These are phyloP conservation scores for Rhopilema esculentum DNA, from an alignment of 30 jellyfish, hydroid and myxozoan genomes.

Conservation along the genomic window DNA sequence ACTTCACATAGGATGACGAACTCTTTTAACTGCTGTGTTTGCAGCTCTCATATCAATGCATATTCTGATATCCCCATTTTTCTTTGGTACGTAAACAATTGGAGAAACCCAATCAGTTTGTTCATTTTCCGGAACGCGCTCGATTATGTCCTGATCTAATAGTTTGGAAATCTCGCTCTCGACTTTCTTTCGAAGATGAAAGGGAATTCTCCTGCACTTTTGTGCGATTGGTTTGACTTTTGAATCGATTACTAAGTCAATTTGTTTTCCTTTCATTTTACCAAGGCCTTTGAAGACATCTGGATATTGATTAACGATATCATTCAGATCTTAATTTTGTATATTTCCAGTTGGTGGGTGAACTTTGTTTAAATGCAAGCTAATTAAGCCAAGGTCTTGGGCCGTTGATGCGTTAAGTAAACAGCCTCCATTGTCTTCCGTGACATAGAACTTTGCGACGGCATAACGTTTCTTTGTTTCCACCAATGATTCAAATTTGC, in stretches of 20 bases:
- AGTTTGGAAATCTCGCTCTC: not conserved
- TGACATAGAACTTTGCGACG: conserved; percentile 47
- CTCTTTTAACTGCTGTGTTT: conserved; percentile 34
- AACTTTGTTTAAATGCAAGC: conserved; percentile 4
- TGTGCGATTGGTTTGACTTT: conserved; percentile 25
- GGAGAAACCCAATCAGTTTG: conserved; percentile 35
- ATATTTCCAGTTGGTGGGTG: not conserved
- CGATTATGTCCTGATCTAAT: conserved; percentile 30
- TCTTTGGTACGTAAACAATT: conserved; percentile 20
- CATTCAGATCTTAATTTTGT: not conserved
- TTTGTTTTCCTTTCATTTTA: conserved; percentile 15
- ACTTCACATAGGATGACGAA: conserved; percentile 36
- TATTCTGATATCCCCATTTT: conserved; percentile 5
- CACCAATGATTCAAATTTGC: conserved; percentile 26
- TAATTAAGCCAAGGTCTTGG: conserved; percentile 36
- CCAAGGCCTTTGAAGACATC: conserved; percentile 29
- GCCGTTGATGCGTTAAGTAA: conserved; percentile 49
- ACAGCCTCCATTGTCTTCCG: conserved; percentile 62
- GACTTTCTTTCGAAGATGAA: conserved; percentile 31
- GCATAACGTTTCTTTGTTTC: conserved; percentile 17
- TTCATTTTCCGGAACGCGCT: conserved; percentile 17
- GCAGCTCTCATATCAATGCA: conserved; percentile 54
- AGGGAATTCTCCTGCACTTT: conserved; percentile 36
- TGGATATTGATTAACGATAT: conserved; percentile 12
- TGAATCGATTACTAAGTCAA: conserved; percentile 13